These are phyloP conservation scores for Tenodera sinensis DNA, from an alignment of 2,888 invertebrate genomes.

Conservation along the genomic window DNA sequence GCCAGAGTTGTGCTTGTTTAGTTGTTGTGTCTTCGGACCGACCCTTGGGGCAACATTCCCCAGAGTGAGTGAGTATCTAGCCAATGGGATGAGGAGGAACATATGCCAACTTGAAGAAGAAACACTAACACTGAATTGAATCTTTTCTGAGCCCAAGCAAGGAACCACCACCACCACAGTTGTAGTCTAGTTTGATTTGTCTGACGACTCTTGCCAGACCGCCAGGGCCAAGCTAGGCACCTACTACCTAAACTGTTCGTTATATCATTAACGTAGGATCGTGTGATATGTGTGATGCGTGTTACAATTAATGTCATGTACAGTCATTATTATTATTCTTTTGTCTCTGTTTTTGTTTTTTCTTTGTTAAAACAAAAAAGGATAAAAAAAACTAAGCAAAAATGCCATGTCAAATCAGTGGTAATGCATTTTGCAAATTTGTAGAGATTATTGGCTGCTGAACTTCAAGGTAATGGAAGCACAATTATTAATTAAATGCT, in stretches of 20 bases:
- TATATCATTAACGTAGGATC: slow-evolving; percentile 10
- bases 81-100: not conserved
- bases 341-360: slow-evolving; percentile 16
- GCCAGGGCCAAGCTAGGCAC: not conserved
- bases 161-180: not conserved
- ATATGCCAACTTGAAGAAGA: not conserved
- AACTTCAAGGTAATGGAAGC: not conserved
- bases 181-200: not conserved
- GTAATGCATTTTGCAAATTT: slow-evolving; percentile 3
- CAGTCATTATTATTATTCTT: slow-evolving; percentile 14
- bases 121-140: not conserved
- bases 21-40: no score
- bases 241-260: slow-evolving; percentile 1
- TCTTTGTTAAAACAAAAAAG: not conserved
- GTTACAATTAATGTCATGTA: slow-evolving; percentile 26
- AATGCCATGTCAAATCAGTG: not conserved
- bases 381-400: not conserved
- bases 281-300: slow-evolving; percentile 29
- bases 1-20: no score
- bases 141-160: not conserved
- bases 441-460: not conserved
- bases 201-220: not conserved
- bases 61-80: no score
- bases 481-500: not conserved
- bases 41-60: no score